phyloP scores from a whole-genome alignment of 2,113 vertebrate genomes.

The Archocentrus centrarchus region DNA sequence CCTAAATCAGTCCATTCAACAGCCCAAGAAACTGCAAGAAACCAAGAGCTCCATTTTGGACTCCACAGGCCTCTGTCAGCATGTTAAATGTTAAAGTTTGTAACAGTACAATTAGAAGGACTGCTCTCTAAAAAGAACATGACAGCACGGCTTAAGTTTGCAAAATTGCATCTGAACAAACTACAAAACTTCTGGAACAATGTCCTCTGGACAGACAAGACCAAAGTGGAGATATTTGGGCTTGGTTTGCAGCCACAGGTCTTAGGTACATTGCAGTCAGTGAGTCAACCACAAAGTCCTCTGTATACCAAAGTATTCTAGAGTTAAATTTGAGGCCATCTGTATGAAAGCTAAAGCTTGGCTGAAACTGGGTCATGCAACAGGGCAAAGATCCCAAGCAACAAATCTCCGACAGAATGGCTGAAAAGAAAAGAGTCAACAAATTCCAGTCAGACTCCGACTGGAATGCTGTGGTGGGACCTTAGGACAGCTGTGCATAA shows the following conservation, averaged over 20 bases:
- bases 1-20: no score
- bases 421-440: background rate
- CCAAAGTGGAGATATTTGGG: background rate
- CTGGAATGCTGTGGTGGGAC: no score
- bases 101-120: no score
- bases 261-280: no score
- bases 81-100: no score
- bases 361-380: background rate
- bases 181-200: fast-evolving
- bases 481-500: background rate
- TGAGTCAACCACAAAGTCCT: fast-evolving
- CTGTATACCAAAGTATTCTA: background rate
- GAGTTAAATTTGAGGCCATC: background rate
- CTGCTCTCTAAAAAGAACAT: no score
- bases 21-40: no score
- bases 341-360: background rate
- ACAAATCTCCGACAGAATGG: background rate
- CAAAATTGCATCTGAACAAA: background rate
- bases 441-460: background rate
- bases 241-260: no score
- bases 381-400: background rate
- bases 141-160: background rate
- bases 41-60: no score
- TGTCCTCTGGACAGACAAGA: background rate
- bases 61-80: no score